Base-by-base conservation (phyloP, 2,113 vertebrate genomes). In the Pollachius pollachius region DNA sequence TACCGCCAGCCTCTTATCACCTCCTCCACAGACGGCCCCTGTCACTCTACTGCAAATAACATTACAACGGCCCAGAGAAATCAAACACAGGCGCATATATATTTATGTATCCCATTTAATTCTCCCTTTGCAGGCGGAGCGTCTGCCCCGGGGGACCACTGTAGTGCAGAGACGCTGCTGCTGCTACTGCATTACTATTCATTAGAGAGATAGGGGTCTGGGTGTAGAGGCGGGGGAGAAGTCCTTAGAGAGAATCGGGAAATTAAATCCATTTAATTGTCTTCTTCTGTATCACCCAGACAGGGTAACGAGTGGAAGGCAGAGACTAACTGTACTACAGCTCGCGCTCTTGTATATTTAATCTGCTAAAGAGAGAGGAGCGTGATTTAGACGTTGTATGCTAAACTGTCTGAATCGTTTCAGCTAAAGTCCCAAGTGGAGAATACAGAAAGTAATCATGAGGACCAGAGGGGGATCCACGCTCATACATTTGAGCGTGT, bases 401-500 rank as follows among this genome's bases (percentile, higher is more conserved):
- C 41, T 13, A 2, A 9, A 48, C 41, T 9, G 41, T 13, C 30
- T 34, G 30, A 34, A 34, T 34, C 30, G 2, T 34, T 48, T 9
- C 8, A 13, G 41, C 11, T 8, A 13, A 13, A 12, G 12, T 34
- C 30, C 30, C 30, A 48, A 11, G 41, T 48, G 41, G 41, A 48
- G 41, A 12, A 48, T 48, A 48, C 41, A 48, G 41, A 48, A 48
- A 12, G 41, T 48, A 48, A 48, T 48, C 11, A 48, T 12, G 11
- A 13, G 41, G 41, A 48, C 41, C 13, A 48, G 12, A 48, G 9
- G 41, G 8, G 12, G 8, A 48, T 48, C 59, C 63, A 52, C 15
- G 17, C 9, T 90, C 93, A 89, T 88, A 97, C 96, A 97, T 86
- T 95, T 98, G n/a, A 97, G 83, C 52, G 94, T 79, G 81, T 3